Base-by-base conservation (phyloP, 2,113 vertebrate genomes). In the Siphamia tubifer region DNA sequence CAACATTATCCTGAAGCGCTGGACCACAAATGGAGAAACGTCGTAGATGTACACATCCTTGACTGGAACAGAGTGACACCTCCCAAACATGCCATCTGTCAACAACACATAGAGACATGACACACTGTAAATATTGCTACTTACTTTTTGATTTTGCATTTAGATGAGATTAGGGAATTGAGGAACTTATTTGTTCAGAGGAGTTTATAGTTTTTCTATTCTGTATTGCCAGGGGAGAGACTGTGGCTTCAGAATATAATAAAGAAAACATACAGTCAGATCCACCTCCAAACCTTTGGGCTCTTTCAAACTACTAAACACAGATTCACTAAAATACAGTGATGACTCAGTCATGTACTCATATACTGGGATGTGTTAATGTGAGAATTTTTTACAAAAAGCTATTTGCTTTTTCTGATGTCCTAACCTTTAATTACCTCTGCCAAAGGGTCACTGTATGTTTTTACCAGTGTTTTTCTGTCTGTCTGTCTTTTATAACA, bases 31-130 rank as follows among this genome's bases (percentile, higher is more conserved):
- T 0, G 94, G 94, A 0, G 95, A 93, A 67, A 96, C 91, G 16
- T 98, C 94, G 6, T 96, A 96, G 75, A 85, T 93, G 83, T 92
- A 93, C 48, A 86, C 60, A 21, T 95, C 94, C 84, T 77, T 61
- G 64, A 83, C 84, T 0, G 94, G 94, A 30, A 90, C 44, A 71
- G 74, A 85, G 89, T 95, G 93, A 86, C 97, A 99, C 83, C 90
- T 94, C 85, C 96, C 96, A 43, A 99, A 96, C 90, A 95, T 88
- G 27, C 94, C 95, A 71, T 99, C 97, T 99, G 92, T 38, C 76
- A 58, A 80, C 64, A 68, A 57, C 40, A 73, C 12, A 65, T 20
- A 57, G 25, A 47, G 0, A 73, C 19, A 9, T 3, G 2, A n/a
- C n/a, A n/a, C n/a, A 38, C 25, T 1, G 47, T 32, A 25, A 51